Evolutionary conservation across 2,797 vertebrate species (phyloP).

Genomic region (Bovichtus diacanthus): DNA sequence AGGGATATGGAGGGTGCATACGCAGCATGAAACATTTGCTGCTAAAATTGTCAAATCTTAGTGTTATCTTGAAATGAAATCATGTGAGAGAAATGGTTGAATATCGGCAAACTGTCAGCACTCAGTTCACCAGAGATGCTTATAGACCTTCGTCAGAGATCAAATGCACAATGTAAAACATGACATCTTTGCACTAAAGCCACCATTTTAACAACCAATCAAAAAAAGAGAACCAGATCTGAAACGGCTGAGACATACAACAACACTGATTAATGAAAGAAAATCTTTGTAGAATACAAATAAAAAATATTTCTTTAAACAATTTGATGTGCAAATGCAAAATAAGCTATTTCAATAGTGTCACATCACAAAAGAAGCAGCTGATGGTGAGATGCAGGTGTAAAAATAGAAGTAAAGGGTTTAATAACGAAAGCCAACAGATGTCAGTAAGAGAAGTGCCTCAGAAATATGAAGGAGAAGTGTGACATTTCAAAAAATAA

Average conservation of each 20-base stretch:
- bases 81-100: no score
- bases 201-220: not conserved
- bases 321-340: not conserved
- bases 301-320: not conserved
- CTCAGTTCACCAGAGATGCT: no score
- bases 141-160: not conserved
- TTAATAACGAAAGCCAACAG: not conserved
- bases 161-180: not conserved
- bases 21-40: not conserved
- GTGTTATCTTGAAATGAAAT: not conserved
- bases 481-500: conserved; percentile 60
- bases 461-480: conserved; percentile 10
- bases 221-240: no score
- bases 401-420: not conserved
- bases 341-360: not conserved
- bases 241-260: not conserved
- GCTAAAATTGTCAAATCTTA: no score
- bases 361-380: not conserved
- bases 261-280: not conserved
- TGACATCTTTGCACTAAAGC: not conserved
- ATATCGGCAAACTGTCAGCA: no score
- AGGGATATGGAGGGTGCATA: not conserved
- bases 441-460: no score
- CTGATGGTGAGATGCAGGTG: not conserved
- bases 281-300: not conserved